Percentiles rank a stretch among this genome's conserved stretches.
Evolutionary conservation across 2,888 invertebrate species (phyloP).

Genomic region (Leptinotarsa peninsularis): DNA sequence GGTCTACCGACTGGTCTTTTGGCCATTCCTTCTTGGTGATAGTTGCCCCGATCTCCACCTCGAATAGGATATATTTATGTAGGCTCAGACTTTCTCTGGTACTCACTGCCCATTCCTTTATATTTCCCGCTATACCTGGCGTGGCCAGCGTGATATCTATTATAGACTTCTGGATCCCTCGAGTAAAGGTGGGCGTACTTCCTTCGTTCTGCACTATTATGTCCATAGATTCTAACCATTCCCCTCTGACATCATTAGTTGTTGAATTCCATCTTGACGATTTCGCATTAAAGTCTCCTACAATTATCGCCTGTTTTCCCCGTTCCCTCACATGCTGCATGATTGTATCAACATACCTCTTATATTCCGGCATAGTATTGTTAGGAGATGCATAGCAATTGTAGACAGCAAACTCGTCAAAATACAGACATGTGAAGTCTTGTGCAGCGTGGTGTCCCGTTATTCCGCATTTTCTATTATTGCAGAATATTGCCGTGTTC

Average conservation of each 20-base stretch:
- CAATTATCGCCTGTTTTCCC: background rate
- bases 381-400: slow-evolving; percentile 17
- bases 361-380: background rate
- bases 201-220: slow-evolving; percentile 11
- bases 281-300: background rate
- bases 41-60: background rate
- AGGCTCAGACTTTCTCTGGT: slow-evolving; percentile 20
- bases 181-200: slow-evolving; percentile 10
- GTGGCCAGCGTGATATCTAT: slow-evolving; percentile 20
- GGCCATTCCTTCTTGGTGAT: background rate
- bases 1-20: background rate
- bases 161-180: slow-evolving; percentile 22
- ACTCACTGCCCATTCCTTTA: background rate
- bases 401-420: background rate
- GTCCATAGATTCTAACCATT: slow-evolving; percentile 15
- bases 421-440: background rate
- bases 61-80: slow-evolving; percentile 15
- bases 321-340: slow-evolving; percentile 17
- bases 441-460: background rate
- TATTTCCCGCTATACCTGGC: background rate
- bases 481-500: slow-evolving; percentile 1
- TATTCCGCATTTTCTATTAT: background rate
- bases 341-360: background rate
- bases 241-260: background rate
- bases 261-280: slow-evolving; percentile 6